These are phyloP conservation scores for Metallyticus violacea DNA, from an alignment of 2,888 invertebrate genomes.

Conservation along the genomic window DNA sequence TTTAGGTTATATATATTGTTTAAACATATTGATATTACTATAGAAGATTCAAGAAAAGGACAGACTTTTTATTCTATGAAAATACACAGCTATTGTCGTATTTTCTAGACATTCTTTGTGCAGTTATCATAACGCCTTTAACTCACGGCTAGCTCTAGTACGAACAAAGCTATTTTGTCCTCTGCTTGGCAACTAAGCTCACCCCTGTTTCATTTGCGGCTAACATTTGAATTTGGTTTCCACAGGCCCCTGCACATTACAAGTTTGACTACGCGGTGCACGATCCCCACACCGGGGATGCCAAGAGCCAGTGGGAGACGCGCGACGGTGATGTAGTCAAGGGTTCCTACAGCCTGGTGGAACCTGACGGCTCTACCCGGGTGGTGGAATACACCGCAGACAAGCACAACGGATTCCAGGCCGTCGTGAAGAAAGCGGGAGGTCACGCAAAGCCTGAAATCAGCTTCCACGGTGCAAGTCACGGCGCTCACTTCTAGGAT, in stretches of 20 bases:
- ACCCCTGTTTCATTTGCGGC: no score
- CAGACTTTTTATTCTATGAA: no score
- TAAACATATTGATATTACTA: no score
- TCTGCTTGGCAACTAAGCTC: no score
- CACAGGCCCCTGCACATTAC: neutral
- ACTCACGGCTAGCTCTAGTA: no score
- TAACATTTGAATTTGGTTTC: neutral
- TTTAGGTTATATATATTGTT: no score
- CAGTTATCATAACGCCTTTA: no score
- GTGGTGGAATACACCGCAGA: conserved; percentile 37
- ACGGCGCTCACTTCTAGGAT: no score
- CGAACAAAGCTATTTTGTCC: no score
- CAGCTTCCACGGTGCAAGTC: neutral
- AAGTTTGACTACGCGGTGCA: conserved; percentile 13
- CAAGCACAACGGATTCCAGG: conserved; percentile 38
- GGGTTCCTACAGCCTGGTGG: conserved; percentile 17
- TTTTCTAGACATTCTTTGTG: no score
- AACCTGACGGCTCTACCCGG: conserved; percentile 1
- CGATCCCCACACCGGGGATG: conserved; percentile 9
- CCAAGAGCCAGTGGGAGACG: conserved; percentile 4
- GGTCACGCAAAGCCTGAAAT: conserved; percentile 33
- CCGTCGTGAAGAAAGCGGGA: conserved; percentile 36
- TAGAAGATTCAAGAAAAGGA: no score
- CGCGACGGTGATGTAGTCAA: conserved; percentile 8
- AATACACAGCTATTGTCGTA: no score